Conservation (phyloP, 2,888 invertebrate species). For the Oxyteleia sp. region DNA sequence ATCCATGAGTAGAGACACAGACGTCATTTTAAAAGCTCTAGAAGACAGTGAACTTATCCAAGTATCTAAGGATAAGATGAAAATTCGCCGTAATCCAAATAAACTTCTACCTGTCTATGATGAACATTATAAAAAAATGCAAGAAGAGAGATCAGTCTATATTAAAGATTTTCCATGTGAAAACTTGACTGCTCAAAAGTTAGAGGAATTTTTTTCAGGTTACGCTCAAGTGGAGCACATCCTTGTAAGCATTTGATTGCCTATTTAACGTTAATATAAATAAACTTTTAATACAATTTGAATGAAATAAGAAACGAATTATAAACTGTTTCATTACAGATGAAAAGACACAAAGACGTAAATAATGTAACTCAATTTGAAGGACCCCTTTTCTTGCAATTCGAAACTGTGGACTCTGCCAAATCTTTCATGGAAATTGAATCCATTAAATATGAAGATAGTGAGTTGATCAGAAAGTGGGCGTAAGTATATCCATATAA, state of each 20-base stretch:
- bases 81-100: slow-evolving; percentile 92
- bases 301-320: no score
- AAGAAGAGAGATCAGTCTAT: slow-evolving; percentile 93
- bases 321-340: slow-evolving; percentile 81
- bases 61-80: slow-evolving; percentile 91
- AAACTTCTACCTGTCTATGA: slow-evolving; percentile 94
- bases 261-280: no score
- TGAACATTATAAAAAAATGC: slow-evolving; percentile 93
- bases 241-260: slow-evolving; percentile 82
- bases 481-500: no score
- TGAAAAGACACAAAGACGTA: slow-evolving; percentile 90
- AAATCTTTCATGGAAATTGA: slow-evolving; percentile 92
- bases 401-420: slow-evolving; percentile 93
- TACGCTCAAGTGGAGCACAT: slow-evolving; percentile 89
- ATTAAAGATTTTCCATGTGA: slow-evolving; percentile 95
- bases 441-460: slow-evolving; percentile 91
- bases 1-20: slow-evolving; percentile 90
- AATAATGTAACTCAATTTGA: slow-evolving; percentile 92
- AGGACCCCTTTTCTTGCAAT: slow-evolving; percentile 97
- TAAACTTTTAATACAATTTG: no score
- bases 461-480: slow-evolving; percentile 91
- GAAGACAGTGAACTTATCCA: slow-evolving; percentile 90
- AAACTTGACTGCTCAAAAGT: slow-evolving; percentile 90
- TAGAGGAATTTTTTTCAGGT: slow-evolving; percentile 92
- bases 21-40: slow-evolving; percentile 92